Evolutionary conservation across 2,113 vertebrate species (phyloP), one percentile per base, ranked within the genome.

Genomic region (Megaleporinus macrocephalus): DNA sequence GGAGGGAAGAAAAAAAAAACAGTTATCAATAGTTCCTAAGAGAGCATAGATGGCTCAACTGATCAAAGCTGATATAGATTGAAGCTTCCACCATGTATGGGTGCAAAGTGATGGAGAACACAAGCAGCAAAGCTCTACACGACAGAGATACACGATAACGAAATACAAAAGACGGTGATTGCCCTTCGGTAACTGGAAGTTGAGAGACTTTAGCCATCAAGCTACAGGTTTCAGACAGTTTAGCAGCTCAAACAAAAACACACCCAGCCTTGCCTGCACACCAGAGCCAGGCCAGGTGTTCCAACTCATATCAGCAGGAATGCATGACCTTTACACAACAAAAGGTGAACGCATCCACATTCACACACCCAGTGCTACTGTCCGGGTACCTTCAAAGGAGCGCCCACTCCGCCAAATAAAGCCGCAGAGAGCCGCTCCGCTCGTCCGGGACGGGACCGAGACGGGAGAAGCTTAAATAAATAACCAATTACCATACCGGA

Each of bases 401-500:
- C 14, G 53, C 53, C 57, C 77, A 69, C 44, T 79, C 10, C 66
- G 63, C 66, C 77, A 79, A 61, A 61, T 61, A 61, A 61, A 71
- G 71, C 66, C n/a, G 36, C 63, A 63, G 27, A 79, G 72, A 71
- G 70, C 16, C 20, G 53, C 49, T 71, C 57, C 33, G 66, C 53
- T 61, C 55, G 66, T 76, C 51, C 26, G 68, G 18, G 73, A 84
- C 44, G 44, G 13, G 30, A 75, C n/a, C 27, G 29, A 71, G 26
- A 69, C 26, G 69, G 57, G 30, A 79, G 36, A 79, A 76, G 73
- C 91, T 91, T 92, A 92, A 92, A 93, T 94, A 92, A 93, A 93
- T 93, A 93, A 93, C 88, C 91, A 92, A 92, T 93, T 93, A 94
- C 86, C 86, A 86, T 86, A 84, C 18, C 27, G 62, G 79, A 70